Evolutionary conservation across 1,140 invertebrate species (phyloP), one percentile per base, ranked within the genome.

Genomic region (Danaus plexippus): DNA sequence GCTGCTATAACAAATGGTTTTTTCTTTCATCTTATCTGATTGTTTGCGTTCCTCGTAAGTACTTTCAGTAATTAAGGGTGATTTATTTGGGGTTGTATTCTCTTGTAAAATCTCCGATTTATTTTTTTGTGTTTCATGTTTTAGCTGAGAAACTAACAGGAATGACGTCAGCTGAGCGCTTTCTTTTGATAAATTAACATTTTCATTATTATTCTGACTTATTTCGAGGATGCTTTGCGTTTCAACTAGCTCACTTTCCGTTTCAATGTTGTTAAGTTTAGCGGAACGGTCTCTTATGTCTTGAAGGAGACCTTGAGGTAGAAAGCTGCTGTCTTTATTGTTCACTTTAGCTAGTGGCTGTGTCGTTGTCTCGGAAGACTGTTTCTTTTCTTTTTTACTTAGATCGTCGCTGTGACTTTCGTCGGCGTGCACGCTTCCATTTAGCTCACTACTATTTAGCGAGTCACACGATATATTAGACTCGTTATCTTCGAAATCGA

Each of bases 401-500:
- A 63, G 45, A 53, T 82, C 76, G 63, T 85, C 84, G 66, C 62
- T 73, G 63, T 83, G 84, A 75, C 73, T 84, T 83, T 87, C 84
- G 57, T 85, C 84, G 48, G 78, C 71, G 57, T 85, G 81, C 70
- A 87, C 73, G 70, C 77, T 85, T 60, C 77, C 78, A 61, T 89
- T 88, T 22, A 90, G 64, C 69, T 93, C 92, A 52, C 89, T 89
- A 75, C 90, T 91, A 81, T 92, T 92, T 60, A 93, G 77, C 10
- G 91, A 93, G 73, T 92, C 92, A 75, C 90, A 93, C 68, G 91
- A 93, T 77, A 93, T 90, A 65, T 91, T 92, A 61, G 90, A 91
- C 68, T 92, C 91, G 69, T 90, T 91, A 67, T 92, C 90, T 76
- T 92, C 89, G 66, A 90, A 91, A 77, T 91, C 91, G 41, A 90